phyloP scores from a whole-genome alignment of 2,888 invertebrate species.

The Apeira syringaria region DNA sequence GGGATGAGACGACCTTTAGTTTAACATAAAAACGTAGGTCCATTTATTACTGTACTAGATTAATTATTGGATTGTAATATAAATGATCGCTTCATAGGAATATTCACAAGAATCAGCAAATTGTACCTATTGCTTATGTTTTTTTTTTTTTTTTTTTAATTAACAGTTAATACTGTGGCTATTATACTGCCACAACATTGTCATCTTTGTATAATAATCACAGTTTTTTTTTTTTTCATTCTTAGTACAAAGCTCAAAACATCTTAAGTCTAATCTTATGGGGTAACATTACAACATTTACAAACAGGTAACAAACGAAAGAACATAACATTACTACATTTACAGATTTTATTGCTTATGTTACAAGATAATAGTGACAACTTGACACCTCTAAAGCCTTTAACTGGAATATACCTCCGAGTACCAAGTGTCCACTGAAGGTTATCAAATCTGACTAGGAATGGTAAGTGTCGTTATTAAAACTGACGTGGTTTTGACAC shows the following conservation, averaged over 20 bases:
- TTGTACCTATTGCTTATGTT: constrained; percentile 14
- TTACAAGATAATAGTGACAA: constrained; percentile 8
- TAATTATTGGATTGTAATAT: constrained; percentile 5
- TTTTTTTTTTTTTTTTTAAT: too few relatives aligned
- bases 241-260: too few relatives aligned
- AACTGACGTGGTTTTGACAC: too few relatives aligned
- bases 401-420: constrained; percentile 6
- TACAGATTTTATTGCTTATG: constrained; percentile 18
- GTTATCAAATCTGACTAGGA: not conserved
- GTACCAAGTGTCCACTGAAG: constrained; percentile 2
- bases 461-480: too few relatives aligned
- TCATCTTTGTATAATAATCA: too few relatives aligned
- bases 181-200: too few relatives aligned
- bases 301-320: too few relatives aligned
- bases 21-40: constrained; percentile 3
- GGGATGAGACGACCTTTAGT: constrained; percentile 6
- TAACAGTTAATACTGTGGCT: too few relatives aligned
- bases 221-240: too few relatives aligned
- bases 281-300: too few relatives aligned
- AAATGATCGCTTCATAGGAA: constrained; percentile 3
- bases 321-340: too few relatives aligned
- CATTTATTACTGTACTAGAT: constrained; percentile 3
- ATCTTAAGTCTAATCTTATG: too few relatives aligned
- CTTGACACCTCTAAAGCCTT: constrained; percentile 9
- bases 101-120: constrained; percentile 8